Percentiles rank a stretch among this genome's conserved stretches.
Evolutionary conservation across 1,140 invertebrate genomes (phyloP).

Genomic region (Ips nitidus): DNA sequence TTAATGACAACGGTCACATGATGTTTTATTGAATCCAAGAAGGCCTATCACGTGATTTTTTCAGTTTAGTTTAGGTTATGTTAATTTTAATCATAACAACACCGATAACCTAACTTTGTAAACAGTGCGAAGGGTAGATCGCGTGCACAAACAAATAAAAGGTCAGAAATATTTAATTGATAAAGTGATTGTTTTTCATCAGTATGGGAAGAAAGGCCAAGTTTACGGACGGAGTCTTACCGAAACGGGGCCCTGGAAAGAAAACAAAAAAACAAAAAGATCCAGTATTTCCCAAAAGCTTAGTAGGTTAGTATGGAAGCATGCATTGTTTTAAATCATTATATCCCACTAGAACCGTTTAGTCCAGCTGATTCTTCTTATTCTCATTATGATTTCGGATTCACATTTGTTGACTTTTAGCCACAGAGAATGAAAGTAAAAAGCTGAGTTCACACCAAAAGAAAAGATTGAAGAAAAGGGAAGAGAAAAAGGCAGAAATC

Average conservation of each 20-base stretch:
- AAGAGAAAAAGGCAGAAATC: conserved; percentile 61
- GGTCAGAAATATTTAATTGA: too few relatives aligned
- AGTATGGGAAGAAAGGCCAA: conserved; percentile 86
- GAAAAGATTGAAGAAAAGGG: conserved; percentile 63
- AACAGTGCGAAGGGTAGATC: too few relatives aligned
- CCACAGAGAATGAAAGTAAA: conserved; percentile 53
- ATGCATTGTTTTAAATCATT: background rate
- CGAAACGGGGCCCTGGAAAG: conserved; percentile 78
- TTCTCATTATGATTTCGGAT: background rate
- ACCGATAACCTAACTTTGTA: too few relatives aligned
- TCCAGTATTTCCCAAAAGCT: conserved; percentile 67
- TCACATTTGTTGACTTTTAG: conserved; percentile 17
- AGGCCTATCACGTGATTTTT: too few relatives aligned
- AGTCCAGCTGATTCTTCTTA: background rate
- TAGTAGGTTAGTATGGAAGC: conserved; percentile 50
- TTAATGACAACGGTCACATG: too few relatives aligned
- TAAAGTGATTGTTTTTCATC: background rate
- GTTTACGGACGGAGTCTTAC: conserved; percentile 65
- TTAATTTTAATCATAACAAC: too few relatives aligned
- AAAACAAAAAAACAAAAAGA: conserved; percentile 84
- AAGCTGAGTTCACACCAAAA: conserved; percentile 69
- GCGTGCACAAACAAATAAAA: too few relatives aligned
- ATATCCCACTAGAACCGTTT: background rate
- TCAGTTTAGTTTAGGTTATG: too few relatives aligned
- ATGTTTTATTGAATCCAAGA: too few relatives aligned